Base-by-base conservation (phyloP, 2,888 invertebrate genomes). In the Anthoptus insignis region DNA sequence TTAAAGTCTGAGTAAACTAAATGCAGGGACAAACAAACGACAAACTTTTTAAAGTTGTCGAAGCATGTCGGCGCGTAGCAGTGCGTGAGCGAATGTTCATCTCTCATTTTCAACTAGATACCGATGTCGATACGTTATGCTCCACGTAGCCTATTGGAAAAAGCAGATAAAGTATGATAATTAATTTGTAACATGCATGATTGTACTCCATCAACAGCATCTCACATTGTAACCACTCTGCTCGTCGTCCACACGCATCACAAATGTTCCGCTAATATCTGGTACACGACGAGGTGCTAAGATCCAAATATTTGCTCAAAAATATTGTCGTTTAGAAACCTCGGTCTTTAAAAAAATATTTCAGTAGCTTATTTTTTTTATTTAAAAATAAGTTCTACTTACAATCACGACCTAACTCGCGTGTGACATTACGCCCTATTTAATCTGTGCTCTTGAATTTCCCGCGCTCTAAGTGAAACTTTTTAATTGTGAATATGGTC, bases 131-230 rank as follows among this genome's bases (percentile, higher is more conserved):
- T 86, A 84, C 87, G 87, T 87, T 80, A 80, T 88, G 91, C 88
- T 89, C 83, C 86, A 87, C 80, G 87, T 88, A 88, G 73, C 82
- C 83, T 84, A 90, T 91, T 89, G 88, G 89, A 86, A 91, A 91
- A 91, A 89, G 86, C 87, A 88, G 89, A 91, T 90, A 89, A 88
- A 90, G 77, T 89, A 89, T 90, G 87, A 88, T 91, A 91, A 92
- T 90, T 88, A 85, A 49, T 75, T 87, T 86, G 84, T 82, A 86
- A 84, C 79, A 84, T 84, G 85, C 87, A 84, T 67, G 77, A 80
- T 81, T 77, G 77, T 82, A 47, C 81, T 77, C 75, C 83, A 80
- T 81, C 81, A 63, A 66, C 77, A 77, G 72, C 87, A 86, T 81
- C 86, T 78, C 82, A 81, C 78, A 78, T 76, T 59, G 80, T 76